A percentile compares a stretch with the other conserved stretches of the same genome.
These are phyloP conservation scores for Cryptophagus acutangulus DNA, from an alignment of 2,888 invertebrate genomes.

Conservation along the genomic window DNA sequence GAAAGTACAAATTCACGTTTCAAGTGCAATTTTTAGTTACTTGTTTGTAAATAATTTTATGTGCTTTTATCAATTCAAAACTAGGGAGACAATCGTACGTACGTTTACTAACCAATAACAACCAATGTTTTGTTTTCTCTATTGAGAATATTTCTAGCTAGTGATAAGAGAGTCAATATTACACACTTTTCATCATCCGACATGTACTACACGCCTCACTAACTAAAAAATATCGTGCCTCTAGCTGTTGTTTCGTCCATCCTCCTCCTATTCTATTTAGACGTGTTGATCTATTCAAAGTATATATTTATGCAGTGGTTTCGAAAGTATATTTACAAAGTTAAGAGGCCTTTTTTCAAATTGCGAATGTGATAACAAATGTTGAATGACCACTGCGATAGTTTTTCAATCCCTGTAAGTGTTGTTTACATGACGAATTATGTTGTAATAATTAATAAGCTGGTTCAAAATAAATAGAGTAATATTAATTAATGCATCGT, in stretches of 20 bases:
- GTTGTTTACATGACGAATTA: background rate
- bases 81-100: background rate
- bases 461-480: background rate
- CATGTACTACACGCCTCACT: background rate
- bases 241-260: background rate
- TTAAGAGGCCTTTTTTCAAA: background rate
- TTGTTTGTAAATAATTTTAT: too few relatives aligned
- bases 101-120: too few relatives aligned
- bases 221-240: background rate
- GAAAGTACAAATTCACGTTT: too few relatives aligned
- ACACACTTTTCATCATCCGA: background rate
- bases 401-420: slow-evolving; percentile 1
- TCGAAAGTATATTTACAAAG: background rate
- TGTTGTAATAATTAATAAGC: background rate
- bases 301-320: background rate
- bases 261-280: too few relatives aligned
- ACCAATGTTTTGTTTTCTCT: too few relatives aligned
- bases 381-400: background rate
- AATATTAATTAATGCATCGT: background rate
- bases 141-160: background rate
- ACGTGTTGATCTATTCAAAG: background rate
- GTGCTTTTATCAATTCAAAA: background rate
- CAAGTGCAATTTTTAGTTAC: too few relatives aligned
- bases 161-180: background rate
- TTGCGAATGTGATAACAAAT: background rate